These are phyloP conservation scores for Anthoscopus minutus DNA, from an alignment of 2,113 vertebrate genomes.

Conservation along the genomic window DNA sequence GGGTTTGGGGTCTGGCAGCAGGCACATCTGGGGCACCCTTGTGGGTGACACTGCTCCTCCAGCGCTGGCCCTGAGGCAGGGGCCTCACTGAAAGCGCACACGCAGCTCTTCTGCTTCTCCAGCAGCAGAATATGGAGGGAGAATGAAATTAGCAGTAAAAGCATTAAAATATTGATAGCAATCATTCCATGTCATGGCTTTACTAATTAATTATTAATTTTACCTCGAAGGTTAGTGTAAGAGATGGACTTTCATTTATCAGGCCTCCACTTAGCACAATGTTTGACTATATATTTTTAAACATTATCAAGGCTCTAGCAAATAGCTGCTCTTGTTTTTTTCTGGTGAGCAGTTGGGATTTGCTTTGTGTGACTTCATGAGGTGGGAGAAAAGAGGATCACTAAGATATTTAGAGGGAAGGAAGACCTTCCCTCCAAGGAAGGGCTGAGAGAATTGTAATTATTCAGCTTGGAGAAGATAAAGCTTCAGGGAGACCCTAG, in stretches of 20 bases:
- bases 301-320: conserved; percentile 45
- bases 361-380: conserved; percentile 42
- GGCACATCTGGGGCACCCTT: background rate
- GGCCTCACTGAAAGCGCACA: background rate
- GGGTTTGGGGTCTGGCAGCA: background rate
- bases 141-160: conserved; percentile 73
- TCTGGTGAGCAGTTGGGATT: conserved; percentile 26
- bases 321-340: conserved; percentile 36
- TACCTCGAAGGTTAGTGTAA: conserved; percentile 84
- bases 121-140: conserved; percentile 38
- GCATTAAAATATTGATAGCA: conserved; percentile 92
- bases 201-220: conserved; percentile 91
- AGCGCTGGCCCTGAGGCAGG: background rate
- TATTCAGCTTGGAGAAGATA: background rate
- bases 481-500: background rate
- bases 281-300: conserved; percentile 55
- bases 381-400: background rate
- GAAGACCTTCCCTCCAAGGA: background rate
- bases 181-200: conserved; percentile 80
- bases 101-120: conserved; percentile 44
- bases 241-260: conserved; percentile 73
- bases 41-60: background rate
- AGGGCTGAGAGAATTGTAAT: background rate
- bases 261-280: conserved; percentile 67
- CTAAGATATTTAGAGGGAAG: background rate